These are phyloP conservation scores for Henricia sp. DNA, from an alignment of 53 echinoderm and acorn worm species.

Conservation along the genomic window DNA sequence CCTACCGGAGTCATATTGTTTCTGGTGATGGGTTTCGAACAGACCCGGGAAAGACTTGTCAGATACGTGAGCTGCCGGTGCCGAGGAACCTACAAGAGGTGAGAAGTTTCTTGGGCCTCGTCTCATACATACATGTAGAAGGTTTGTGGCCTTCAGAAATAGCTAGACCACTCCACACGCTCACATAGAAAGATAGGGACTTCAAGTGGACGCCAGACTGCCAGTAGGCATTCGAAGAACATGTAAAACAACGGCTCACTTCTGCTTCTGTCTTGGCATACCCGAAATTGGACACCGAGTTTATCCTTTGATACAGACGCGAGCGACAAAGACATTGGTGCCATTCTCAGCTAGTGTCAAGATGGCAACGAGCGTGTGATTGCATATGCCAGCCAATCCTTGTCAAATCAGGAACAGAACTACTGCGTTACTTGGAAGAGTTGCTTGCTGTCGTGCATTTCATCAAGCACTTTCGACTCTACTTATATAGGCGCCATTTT, in stretches of 20 bases:
- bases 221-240: slow-evolving; percentile 7
- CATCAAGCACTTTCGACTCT: background rate
- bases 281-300: background rate
- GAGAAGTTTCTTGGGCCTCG: slow-evolving; percentile 16
- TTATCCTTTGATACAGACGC: slow-evolving; percentile 38
- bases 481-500: background rate
- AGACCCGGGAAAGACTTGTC: background rate
- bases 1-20: background rate
- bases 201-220: slow-evolving; percentile 17
- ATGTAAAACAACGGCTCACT: slow-evolving; percentile 35
- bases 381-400: slow-evolving; percentile 1
- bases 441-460: slow-evolving; percentile 22
- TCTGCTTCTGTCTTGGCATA: slow-evolving; percentile 17
- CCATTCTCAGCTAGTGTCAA: slow-evolving; percentile 3
- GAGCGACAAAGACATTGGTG: slow-evolving; percentile 13
- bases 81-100: background rate
- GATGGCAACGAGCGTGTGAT: slow-evolving; percentile 22
- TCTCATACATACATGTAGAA: background rate
- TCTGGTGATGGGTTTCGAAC: background rate
- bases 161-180: slow-evolving; percentile 19
- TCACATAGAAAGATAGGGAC: slow-evolving; percentile 8
- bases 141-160: background rate
- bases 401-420: slow-evolving; percentile 1
- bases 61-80: background rate
- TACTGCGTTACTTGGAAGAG: slow-evolving; percentile 14